Percentiles rank a stretch among this genome's conserved stretches.
Conservation (phyloP, 2,797 vertebrate species). For the Schizopygopsis pylzovi region DNA sequence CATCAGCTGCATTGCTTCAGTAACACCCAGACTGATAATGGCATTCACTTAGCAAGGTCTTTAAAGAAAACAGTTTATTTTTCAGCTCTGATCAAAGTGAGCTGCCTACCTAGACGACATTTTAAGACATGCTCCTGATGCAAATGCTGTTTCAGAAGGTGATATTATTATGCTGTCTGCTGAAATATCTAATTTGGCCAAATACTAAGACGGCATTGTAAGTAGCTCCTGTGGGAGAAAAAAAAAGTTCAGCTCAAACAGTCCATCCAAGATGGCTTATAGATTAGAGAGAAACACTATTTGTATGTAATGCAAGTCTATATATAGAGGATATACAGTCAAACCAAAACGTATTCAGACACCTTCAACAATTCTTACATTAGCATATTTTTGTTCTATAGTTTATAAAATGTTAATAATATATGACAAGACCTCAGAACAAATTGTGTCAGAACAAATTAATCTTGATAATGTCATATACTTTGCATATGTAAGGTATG, state of each 20-base stretch:
- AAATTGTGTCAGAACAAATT: too few relatives aligned
- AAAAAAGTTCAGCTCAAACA: background rate
- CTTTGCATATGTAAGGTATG: too few relatives aligned
- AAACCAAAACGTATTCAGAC: too few relatives aligned
- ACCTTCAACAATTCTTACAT: too few relatives aligned
- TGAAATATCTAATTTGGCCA: background rate
- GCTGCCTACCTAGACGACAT: background rate
- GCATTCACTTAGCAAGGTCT: constrained; percentile 25
- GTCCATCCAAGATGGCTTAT: background rate
- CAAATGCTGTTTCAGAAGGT: background rate
- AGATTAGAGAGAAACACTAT: background rate
- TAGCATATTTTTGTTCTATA: too few relatives aligned
- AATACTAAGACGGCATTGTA: background rate
- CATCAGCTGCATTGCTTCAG: constrained; percentile 76
- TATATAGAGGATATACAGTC: too few relatives aligned
- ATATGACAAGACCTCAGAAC: too few relatives aligned
- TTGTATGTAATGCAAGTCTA: background rate
- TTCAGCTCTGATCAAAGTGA: background rate
- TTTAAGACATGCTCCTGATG: background rate
- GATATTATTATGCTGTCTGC: background rate
- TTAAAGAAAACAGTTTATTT: background rate
- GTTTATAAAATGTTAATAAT: too few relatives aligned
- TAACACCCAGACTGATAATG: constrained; percentile 58
- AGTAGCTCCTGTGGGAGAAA: too few relatives aligned
- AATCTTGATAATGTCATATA: too few relatives aligned